Base-by-base conservation (phyloP, 53 echinoderm and acorn worm genomes). In the Antedon mediterranea region DNA sequence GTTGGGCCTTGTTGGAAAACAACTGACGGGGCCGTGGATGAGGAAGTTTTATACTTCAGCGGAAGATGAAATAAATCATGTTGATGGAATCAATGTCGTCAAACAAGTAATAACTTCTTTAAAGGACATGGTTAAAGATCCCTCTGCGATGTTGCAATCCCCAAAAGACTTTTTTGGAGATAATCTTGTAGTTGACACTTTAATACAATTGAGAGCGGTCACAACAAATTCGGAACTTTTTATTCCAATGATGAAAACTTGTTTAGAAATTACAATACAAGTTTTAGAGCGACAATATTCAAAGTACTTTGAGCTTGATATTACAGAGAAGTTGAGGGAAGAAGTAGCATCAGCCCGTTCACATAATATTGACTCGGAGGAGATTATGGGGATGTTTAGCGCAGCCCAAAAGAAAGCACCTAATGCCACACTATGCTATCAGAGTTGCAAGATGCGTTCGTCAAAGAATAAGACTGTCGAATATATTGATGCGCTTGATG, bases 11-110 rank as follows among this genome's bases (percentile, higher is more conserved):
- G 1, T 87, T 0, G 83, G 84, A 0, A 88, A 88, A 77, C 32
- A 28, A 23, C 71, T 88, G 6, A 72, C 85, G 3, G 85, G 85
- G 0, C 85, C 88, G 31, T 87, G 87, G 83, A 87, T 87, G 83
- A 32, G 71, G 72, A 34, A 28, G 4, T 85, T 85, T 31, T 82
- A 88, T 29, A 82, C 75, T 0, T 74, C 81, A 29, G 75, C 41
- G 4, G 2, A 71, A 27, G 81, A 26, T 4, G 28, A 81, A 30
- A 29, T 82, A 27, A 82, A 81, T 28, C 89, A 88, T 79, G 75
- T 88, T 0, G 84, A 84, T 81, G 88, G 84, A 30, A 32, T 30
- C 28, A 75, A 75, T 33, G n/a, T 75, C 32, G 3, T 32, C 28
- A 6, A 29, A 14, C 26, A 75, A 75, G 20, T 31, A 32, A 75